Evolutionary conservation across 1,140 invertebrate species (phyloP), one percentile per base, ranked within the genome.

Genomic region (Myzus persicae): DNA sequence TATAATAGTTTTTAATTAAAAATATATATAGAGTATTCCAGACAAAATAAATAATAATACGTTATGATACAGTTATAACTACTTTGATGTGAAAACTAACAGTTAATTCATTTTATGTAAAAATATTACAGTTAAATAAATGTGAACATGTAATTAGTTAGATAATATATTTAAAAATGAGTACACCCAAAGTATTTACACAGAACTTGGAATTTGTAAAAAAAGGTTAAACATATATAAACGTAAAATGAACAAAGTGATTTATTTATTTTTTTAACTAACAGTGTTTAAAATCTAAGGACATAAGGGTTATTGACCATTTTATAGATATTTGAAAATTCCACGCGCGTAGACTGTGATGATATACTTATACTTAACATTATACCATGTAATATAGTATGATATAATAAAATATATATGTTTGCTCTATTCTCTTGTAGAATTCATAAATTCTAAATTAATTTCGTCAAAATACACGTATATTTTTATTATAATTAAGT

Each of bases 241-340:
- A 76, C n/a, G 20, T 76, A 3, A 5, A 76, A 76, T 0, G 14
- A n/a, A 18, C 18, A 76, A 76, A 36, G 59, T 76, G 22, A n/a
- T 82, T 38, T 38, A 46, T 48, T 84, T 20, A 7, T 87, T 46
- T 38, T 31, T 87, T 7, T 36, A 31, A 46, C n/a, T 48, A 36
- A 48, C n/a, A 20, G 20, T 46, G 7, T 87, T 44, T 87, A 46
- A 87, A 87, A 36, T 46, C 6, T 87, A 46, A 87, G 44, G 44
- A 48, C n/a, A 20, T 87, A 9, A 87, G 31, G 85, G 85, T 87
- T 87, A 87, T 48, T 87, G 85, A 87, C 85, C 85, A 87, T 87
- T 46, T 87, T 87, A 46, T 46, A 87, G 11, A 22, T 1, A 46
- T n/a, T 87, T 36, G 48, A 87, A 44, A 87, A 87, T n/a, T 87